Evolutionary conservation across 2,888 invertebrate species (phyloP).

Genomic region (Caenorhabditis uteleia): DNA sequence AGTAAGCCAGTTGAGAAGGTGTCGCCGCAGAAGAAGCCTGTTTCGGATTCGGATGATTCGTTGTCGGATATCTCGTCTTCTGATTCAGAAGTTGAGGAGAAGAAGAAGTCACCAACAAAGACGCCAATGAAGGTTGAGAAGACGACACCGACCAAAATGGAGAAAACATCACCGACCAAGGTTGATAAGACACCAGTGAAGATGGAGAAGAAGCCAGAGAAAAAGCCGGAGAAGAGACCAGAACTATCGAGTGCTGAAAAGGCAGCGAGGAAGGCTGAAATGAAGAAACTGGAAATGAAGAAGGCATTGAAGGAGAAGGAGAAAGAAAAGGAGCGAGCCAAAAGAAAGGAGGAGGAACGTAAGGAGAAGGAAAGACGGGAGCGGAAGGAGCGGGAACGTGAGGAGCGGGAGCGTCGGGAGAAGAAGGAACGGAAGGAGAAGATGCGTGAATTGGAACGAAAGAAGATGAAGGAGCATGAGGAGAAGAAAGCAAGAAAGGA

Average conservation of each 20-base stretch:
- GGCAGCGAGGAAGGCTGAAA: background rate
- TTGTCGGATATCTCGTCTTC: no score
- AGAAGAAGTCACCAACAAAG: conserved; percentile 1
- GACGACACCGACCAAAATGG: conserved; percentile 6
- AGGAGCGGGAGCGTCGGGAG: conserved; percentile 9
- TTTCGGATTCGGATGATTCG: no score
- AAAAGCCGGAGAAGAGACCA: conserved; percentile 1
- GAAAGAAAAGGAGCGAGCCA: conserved; percentile 7
- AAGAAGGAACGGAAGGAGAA: conserved; percentile 1
- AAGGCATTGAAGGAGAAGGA: background rate
- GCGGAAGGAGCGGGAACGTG: no score
- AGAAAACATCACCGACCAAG: background rate
- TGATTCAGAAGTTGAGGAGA: background rate
- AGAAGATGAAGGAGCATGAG: conserved; percentile 1
- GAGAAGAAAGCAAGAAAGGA: no score
- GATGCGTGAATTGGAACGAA: conserved; percentile 1
- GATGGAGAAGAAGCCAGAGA: conserved; percentile 2
- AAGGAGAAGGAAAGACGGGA: no score
- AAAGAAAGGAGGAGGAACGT: conserved; percentile 6
- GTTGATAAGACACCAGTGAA: background rate
- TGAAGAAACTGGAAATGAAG: background rate
- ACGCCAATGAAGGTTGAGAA: background rate
- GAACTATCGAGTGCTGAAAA: background rate
- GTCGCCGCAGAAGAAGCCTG: no score
- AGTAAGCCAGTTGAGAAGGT: no score